Base-by-base conservation (phyloP, 1,140 invertebrate genomes). In the Lethrus apterus region DNA sequence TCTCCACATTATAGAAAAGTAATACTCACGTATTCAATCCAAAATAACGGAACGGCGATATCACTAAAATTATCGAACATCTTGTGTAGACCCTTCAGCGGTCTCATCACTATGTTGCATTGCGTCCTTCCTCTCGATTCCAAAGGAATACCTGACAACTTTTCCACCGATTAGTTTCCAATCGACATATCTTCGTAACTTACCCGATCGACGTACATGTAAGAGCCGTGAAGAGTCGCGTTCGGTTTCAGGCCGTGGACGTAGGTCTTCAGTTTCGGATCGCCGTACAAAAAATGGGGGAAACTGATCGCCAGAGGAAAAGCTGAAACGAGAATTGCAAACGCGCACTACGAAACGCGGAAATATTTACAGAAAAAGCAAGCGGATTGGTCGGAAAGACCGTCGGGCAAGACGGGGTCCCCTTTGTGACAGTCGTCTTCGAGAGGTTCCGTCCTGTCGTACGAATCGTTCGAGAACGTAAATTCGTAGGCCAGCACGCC, bases 261-360 rank as follows among this genome's bases (percentile, higher is more conserved):
- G 21, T 72, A 73, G 7, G 69, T 55, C 10, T 69, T 62, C 43
- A 77, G 72, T 8, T 64, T 56, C 5, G 72, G 66, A 48, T 71
- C 65, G 3, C 71, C 75, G 24, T 78, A 70, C 52, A 80, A 71
- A 59, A 84, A 85, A 59, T 86, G 83, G 0, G 84, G 83, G 55
- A 75, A 78, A 1, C 81, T 84, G 4, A 79, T 68, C 3, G 75
- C 78, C 47, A 85, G 71, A 0, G 83, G 81, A 51, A 76, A 70
- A 62, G 73, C 76, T 79, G 60, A 11, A 69, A 71, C 44, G 24
- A 36, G 50, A n/a, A n/a, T n/a, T n/a, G n/a, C n/a, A n/a, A n/a
- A 26, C 24, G 5, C 5, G 24, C 24, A 26, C 24, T 5, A n/a
- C 24, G n/a, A 7, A 7, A 26, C 24, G n/a, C n/a, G n/a, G n/a